Base-by-base conservation (phyloP, 2,888 invertebrate genomes). In the Heteropelma amictum region DNA sequence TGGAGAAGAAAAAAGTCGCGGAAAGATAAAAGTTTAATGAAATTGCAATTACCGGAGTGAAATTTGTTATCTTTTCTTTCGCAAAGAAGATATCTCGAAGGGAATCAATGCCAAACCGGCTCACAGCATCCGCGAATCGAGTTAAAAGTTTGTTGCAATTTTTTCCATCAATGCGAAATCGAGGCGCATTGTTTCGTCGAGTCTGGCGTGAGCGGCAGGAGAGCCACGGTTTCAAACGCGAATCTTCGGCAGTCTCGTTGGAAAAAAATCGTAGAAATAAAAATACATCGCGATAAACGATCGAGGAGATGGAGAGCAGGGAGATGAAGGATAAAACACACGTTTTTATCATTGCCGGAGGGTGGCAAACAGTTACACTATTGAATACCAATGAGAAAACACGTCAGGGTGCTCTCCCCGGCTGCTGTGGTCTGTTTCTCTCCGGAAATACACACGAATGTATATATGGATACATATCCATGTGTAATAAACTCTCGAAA, bases 21-120 rank as follows among this genome's bases (percentile, higher is more conserved):
- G 40, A 47, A 54, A 79, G 80, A 81, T 81, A 80, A 79, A 80
- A 79, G 81, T 26, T 83, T 82, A 83, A 84, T 81, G 80, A 80
- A 83, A 84, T 83, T 84, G 81, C 80, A 83, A 84, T 85, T 84
- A 84, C 78, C 79, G 71, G 0, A 68, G 70, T 19, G 42, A 40
- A 69, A 72, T 63, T 74, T 40, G 73, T 61, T 72, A 74, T 77
- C 64, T 73, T 73, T 68, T 30, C 40, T 45, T 54, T 56, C 21
- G 61, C 26, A 28, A 40, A 23, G 35, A 71, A 42, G 79, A 72
- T 81, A 81, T 79, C 79, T 77, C 72, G 77, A n/a, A n/a, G n/a
- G n/a, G n/a, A n/a, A n/a, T n/a, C n/a, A n/a, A n/a, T 77, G 80
- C 78, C 79, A 61, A 71, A 60, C 79, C 80, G 80, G 80, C 79